phyloP scores from a whole-genome alignment of 1,140 invertebrate species.

The Campoletis sonorensis region DNA sequence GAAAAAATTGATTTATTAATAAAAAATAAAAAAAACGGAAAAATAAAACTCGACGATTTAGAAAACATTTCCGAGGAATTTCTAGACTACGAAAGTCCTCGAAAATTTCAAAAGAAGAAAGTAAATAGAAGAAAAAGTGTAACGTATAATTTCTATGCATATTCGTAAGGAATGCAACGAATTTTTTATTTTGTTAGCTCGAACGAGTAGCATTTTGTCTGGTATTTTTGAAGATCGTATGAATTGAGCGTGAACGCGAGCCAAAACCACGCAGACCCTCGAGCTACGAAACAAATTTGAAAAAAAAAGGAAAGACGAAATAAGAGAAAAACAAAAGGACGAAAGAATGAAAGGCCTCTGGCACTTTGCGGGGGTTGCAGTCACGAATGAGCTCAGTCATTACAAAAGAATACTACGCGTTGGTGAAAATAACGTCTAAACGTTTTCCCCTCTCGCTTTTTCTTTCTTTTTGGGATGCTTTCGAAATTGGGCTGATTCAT shows the following conservation, averaged over 20 bases:
- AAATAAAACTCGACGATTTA: no score
- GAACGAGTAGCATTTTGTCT: conserved; percentile 9
- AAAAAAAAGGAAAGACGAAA: background rate
- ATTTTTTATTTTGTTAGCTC: background rate
- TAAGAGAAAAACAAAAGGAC: background rate
- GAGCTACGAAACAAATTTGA: background rate
- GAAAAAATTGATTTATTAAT: no score
- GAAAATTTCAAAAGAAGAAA: background rate
- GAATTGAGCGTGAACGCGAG: conserved; percentile 27
- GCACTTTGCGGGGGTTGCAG: conserved; percentile 60
- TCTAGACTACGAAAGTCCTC: background rate
- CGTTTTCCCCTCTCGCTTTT: conserved; percentile 29
- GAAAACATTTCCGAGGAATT: background rate
- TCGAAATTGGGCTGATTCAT: conserved; percentile 62
- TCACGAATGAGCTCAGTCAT: conserved; percentile 18
- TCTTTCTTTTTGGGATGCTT: conserved; percentile 43
- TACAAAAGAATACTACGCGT: conserved; percentile 43
- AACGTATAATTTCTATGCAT: background rate
- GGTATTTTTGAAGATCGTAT: conserved; percentile 9
- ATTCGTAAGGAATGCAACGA: background rate
- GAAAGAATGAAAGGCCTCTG: conserved; percentile 19
- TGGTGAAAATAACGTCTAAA: conserved; percentile 52
- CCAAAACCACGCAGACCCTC: background rate
- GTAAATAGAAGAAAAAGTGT: no score
- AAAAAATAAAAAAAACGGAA: no score